These are phyloP conservation scores for Cosmia pyralina DNA, from an alignment of 2,888 invertebrate species.

Conservation along the genomic window DNA sequence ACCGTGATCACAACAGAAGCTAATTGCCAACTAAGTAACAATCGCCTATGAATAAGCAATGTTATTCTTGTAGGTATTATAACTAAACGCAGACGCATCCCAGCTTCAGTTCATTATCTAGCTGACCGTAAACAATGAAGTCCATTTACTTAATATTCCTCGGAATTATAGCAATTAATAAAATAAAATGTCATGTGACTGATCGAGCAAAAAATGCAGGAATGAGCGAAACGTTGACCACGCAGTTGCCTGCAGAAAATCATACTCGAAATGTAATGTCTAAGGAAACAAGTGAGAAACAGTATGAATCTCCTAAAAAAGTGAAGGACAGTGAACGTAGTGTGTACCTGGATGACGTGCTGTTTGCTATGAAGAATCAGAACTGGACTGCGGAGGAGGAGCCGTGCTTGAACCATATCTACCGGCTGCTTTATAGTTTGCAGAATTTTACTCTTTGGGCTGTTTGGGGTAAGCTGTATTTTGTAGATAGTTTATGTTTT, in stretches of 20 bases:
- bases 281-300: slow-evolving; percentile 57
- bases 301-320: slow-evolving; percentile 56
- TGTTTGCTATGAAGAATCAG: slow-evolving; percentile 79
- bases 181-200: slow-evolving; percentile 66
- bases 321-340: slow-evolving; percentile 65
- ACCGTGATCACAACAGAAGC: slow-evolving; percentile 50
- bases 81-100: slow-evolving; percentile 64
- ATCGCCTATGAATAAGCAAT: slow-evolving; percentile 74
- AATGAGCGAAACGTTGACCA: slow-evolving; percentile 22
- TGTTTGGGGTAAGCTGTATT: slow-evolving; percentile 86
- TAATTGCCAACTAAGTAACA: slow-evolving; percentile 70
- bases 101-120: slow-evolving; percentile 70
- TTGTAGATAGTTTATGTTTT: background rate
- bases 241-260: slow-evolving; percentile 44
- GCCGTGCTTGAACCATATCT: slow-evolving; percentile 80
- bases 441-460: slow-evolving; percentile 90
- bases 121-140: slow-evolving; percentile 71
- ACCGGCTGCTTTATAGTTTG: slow-evolving; percentile 78
- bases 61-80: slow-evolving; percentile 65
- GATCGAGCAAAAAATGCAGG: slow-evolving; percentile 60
- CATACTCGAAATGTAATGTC: slow-evolving; percentile 44
- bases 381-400: slow-evolving; percentile 81
- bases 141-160: slow-evolving; percentile 56
- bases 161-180: slow-evolving; percentile 48
- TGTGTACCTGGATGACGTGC: slow-evolving; percentile 84